Base-by-base conservation (phyloP, 1,140 invertebrate genomes). In the Calephelis nemesis region DNA sequence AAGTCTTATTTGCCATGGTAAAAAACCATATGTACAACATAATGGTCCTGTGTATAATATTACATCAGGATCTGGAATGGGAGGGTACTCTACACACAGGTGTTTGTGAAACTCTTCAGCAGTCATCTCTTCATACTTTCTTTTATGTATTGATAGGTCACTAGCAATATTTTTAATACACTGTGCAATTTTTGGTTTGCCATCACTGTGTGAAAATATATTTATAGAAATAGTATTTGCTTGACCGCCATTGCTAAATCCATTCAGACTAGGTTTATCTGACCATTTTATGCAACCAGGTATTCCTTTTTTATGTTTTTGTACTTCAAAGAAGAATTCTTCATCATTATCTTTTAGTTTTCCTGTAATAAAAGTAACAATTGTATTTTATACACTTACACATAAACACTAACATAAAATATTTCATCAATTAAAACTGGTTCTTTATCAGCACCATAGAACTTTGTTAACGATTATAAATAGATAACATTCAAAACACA, bases 1-100 rank as follows among this genome's bases (percentile, higher is more conserved):
- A 58, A 95, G 78, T 90, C 94, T 92, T 75, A 95, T 94, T 76
- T 96, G 95, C 95, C 95, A 96, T 49, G 95, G 95, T 15, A 95
- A 85, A 81, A 95, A 90, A 68, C 94, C 94, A 80, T 93, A 93
- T 49, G 94, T 94, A 69, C 87, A 93, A 74, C 93, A 94, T 49
- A 85, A 75, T 30, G 92, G 82, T 30, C 95, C 95, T 78, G 93
- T 94, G 78, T 94, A 93, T 67, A 96, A 78, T 48, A 93, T 94
- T 70, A 96, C 77, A 75, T 96, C 94, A 19, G 95, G 95, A 72
- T 96, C 95, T 42, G 95, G 94, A 80, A 95, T 92, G 50, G 79
- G 78, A 68, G 90, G 89, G 78, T 87, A 93, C 7, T 87, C 77
- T 75, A 79, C 75, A 72, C 69, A 72, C 63, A 95, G 81, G 70